Percentiles rank a stretch among this genome's conserved stretches.
These are phyloP conservation scores for Dasyornis broadbenti DNA, from an alignment of 2,113 vertebrate genomes.

Conservation along the genomic window DNA sequence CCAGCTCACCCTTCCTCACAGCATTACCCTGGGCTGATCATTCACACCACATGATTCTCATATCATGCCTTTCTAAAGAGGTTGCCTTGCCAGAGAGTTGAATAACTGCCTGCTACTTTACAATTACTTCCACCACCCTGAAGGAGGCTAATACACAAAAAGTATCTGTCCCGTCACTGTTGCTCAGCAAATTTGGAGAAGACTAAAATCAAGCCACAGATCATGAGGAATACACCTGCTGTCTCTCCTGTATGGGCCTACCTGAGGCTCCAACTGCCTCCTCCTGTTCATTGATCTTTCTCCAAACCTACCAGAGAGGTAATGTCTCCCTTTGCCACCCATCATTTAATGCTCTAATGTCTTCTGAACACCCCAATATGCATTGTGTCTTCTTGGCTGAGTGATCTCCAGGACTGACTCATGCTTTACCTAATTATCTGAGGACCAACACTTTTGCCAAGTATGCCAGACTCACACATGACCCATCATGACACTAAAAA, in stretches of 20 bases:
- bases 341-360: background rate
- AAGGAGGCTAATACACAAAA: background rate
- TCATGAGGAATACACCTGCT: background rate
- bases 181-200: background rate
- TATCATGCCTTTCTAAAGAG: background rate
- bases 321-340: background rate
- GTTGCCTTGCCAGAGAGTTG: background rate
- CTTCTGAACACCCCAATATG: background rate
- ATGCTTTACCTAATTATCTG: background rate
- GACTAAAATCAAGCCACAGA: background rate
- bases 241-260: background rate
- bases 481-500: background rate
- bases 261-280: background rate
- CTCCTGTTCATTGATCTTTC: background rate
- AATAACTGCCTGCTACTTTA: background rate
- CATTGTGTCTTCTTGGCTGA: background rate
- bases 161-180: background rate
- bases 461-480: background rate
- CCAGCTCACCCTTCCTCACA: background rate
- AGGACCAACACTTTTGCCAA: background rate
- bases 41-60: background rate
- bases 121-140: background rate
- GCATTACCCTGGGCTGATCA: background rate
- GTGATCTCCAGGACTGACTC: background rate
- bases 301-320: background rate